These are phyloP conservation scores for Ictidomys tridecemlineatus DNA, from an alignment of 2,113 vertebrate genomes.

Conservation along the genomic window DNA sequence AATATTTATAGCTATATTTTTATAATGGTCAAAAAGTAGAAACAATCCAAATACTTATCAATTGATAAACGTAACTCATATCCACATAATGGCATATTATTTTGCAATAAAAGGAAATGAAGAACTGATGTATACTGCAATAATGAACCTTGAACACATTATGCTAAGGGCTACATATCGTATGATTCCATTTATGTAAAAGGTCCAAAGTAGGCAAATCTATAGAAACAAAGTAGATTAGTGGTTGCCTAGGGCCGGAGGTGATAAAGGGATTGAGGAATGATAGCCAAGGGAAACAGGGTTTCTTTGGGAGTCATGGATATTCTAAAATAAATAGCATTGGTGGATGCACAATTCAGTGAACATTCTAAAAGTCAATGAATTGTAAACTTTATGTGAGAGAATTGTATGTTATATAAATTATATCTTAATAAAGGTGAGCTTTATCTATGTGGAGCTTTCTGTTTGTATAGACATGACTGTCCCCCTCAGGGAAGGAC, in stretches of 20 bases:
- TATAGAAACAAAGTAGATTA: background rate
- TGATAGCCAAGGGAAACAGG: background rate
- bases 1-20: conserved; percentile 31
- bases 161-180: background rate
- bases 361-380: background rate
- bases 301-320: background rate
- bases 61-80: conserved; percentile 16
- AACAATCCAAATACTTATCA: background rate
- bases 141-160: background rate
- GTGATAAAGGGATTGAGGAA: background rate
- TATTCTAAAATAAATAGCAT: background rate
- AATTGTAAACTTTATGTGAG: background rate
- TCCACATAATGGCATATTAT: background rate
- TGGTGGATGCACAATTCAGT: background rate
- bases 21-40: background rate
- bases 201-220: background rate
- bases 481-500: background rate
- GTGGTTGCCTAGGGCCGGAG: background rate
- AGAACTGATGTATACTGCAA: background rate
- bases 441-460: background rate
- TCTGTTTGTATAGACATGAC: background rate
- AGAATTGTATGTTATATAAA: background rate
- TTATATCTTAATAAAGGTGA: background rate
- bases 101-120: conserved; percentile 43
- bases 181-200: background rate